Evolutionary conservation across 2,888 invertebrate genomes (phyloP).

Genomic region (Anoplius nigerrimus): DNA sequence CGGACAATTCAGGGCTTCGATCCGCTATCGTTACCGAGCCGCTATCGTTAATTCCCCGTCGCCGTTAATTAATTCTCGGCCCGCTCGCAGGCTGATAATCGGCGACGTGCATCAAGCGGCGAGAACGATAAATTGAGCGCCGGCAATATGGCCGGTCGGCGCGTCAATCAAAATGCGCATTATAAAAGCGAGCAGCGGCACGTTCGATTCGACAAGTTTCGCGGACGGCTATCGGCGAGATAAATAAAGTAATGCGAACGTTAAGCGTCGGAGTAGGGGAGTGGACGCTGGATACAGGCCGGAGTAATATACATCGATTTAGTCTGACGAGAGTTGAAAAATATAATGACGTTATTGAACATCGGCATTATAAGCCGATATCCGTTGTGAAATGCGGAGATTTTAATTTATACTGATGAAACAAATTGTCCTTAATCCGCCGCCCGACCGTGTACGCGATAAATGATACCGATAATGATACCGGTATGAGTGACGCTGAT

Average conservation of each 20-base stretch:
- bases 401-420: background rate
- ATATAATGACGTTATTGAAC: conserved; percentile 4
- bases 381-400: background rate
- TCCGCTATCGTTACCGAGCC: no score
- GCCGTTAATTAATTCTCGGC: background rate
- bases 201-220: background rate
- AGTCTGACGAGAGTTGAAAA: background rate
- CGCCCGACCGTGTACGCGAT: background rate
- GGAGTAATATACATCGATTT: no score
- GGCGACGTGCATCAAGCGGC: background rate
- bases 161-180: background rate
- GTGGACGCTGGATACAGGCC: no score
- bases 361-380: background rate
- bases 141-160: background rate
- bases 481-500: background rate
- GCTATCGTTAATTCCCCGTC: background rate
- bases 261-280: no score
- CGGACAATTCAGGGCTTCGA: no score
- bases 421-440: background rate
- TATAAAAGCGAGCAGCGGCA: background rate
- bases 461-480: background rate
- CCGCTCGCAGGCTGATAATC: background rate
- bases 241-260: no score
- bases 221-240: no score
- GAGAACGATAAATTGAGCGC: background rate